Percentiles rank a stretch among this genome's conserved stretches.
phyloP scores from a whole-genome alignment of 2,113 vertebrate species.

The Sula dactylatra region DNA sequence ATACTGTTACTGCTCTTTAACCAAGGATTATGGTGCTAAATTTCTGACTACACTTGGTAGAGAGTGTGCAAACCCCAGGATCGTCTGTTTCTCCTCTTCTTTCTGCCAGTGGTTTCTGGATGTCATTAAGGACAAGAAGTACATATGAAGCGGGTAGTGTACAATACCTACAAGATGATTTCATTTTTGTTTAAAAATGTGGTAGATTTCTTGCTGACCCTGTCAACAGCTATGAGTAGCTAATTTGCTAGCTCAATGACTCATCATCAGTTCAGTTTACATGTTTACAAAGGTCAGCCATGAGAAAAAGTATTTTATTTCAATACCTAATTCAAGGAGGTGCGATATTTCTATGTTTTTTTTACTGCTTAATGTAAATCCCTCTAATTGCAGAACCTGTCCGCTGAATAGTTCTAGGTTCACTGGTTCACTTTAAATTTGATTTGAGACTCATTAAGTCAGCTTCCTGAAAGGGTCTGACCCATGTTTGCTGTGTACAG shows the following conservation, averaged over 20 bases:
- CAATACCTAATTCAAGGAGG: constrained; percentile 62
- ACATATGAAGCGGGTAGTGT: background rate
- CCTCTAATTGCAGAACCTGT: constrained; percentile 50
- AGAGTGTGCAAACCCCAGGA: constrained; percentile 9
- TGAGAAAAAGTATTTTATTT: constrained; percentile 68
- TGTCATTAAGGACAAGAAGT: constrained; percentile 14
- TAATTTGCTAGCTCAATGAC: constrained; percentile 73
- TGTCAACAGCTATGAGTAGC: constrained; percentile 67
- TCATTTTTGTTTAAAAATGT: constrained; percentile 58
- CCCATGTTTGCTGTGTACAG: background rate
- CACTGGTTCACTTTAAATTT: constrained; percentile 7
- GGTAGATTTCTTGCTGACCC: constrained; percentile 65
- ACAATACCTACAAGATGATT: constrained; percentile 27
- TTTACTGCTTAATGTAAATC: constrained; percentile 58
- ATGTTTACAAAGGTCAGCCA: constrained; percentile 66
- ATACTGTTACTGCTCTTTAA: background rate
- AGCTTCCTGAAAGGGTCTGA: constrained; percentile 16
- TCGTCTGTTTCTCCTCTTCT: background rate
- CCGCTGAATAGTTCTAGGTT: constrained; percentile 20
- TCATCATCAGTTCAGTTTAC: constrained; percentile 65
- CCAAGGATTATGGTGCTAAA: background rate
- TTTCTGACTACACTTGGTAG: background rate
- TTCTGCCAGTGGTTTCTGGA: constrained; percentile 22
- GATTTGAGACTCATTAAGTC: background rate
- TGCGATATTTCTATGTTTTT: constrained; percentile 32